phyloP scores from a whole-genome alignment of 2,888 invertebrate genomes.

The Pachliopta kotzebuea region DNA sequence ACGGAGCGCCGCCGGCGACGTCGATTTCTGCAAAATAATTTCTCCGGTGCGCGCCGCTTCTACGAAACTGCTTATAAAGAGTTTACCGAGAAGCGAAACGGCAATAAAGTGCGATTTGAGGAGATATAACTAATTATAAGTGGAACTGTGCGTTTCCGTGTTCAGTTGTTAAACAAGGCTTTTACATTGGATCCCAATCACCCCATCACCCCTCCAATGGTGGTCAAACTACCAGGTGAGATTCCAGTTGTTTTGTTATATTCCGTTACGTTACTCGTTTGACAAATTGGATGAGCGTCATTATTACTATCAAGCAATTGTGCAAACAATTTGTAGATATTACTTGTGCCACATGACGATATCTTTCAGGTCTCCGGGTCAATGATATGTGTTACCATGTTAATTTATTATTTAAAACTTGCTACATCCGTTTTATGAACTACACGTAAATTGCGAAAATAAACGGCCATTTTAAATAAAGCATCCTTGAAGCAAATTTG shows the following conservation, averaged over 20 bases:
- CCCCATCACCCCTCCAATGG: slow-evolving; percentile 73
- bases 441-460: not conserved
- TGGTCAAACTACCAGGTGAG: slow-evolving; percentile 79
- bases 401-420: slow-evolving; percentile 3
- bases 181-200: slow-evolving; percentile 79
- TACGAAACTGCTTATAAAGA: slow-evolving; percentile 76
- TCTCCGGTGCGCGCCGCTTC: slow-evolving; percentile 73
- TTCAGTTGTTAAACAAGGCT: slow-evolving; percentile 61
- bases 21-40: slow-evolving; percentile 76
- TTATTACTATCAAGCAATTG: slow-evolving; percentile 10
- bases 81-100: slow-evolving; percentile 76
- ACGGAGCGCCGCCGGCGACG: slow-evolving; percentile 55
- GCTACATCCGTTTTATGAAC: not conserved
- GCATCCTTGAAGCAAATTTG: too few species aligned
- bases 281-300: not conserved
- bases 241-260: slow-evolving; percentile 25
- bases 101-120: slow-evolving; percentile 77
- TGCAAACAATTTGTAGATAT: slow-evolving; percentile 19
- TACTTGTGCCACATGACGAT: slow-evolving; percentile 37
- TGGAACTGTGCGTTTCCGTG: slow-evolving; percentile 74
- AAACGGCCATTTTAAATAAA: not conserved
- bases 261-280: not conserved
- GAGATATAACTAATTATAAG: slow-evolving; percentile 75
- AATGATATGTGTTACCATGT: slow-evolving; percentile 36
- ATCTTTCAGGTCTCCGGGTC: slow-evolving; percentile 38